A percentile compares a stretch with the other conserved stretches of the same genome.
Conservation (phyloP, 1,140 invertebrate species). For the Philopotamus ludificatus region DNA sequence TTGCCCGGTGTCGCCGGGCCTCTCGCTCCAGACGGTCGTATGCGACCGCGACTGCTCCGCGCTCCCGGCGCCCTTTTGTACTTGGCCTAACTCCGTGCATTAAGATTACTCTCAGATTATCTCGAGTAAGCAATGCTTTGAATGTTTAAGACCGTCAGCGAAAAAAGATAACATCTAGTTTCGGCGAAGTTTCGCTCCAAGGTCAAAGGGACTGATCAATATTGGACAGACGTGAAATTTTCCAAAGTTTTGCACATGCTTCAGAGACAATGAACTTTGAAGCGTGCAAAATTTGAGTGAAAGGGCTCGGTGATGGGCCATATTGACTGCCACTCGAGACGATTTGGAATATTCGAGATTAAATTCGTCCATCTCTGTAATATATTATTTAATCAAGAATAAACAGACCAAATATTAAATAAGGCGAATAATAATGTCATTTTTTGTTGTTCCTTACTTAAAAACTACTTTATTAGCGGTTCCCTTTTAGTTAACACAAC, state of each 20-base stretch:
- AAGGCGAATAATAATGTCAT: too few relatives aligned
- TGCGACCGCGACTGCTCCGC: background rate
- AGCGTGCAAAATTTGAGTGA: too few relatives aligned
- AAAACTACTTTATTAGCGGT: too few relatives aligned
- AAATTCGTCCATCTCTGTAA: too few relatives aligned
- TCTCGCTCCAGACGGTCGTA: background rate
- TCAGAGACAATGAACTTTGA: background rate
- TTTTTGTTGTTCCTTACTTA: too few relatives aligned
- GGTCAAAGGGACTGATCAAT: background rate
- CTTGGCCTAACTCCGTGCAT: background rate
- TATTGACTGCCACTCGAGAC: too few relatives aligned
- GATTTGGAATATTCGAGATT: too few relatives aligned
- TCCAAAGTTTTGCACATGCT: background rate
- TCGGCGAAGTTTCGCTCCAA: background rate
- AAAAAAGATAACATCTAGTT: background rate
- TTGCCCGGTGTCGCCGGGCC: background rate
- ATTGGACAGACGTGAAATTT: background rate
- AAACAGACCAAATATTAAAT: too few relatives aligned
- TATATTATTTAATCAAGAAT: too few relatives aligned
- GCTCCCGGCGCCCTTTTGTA: slow-evolving; percentile 4
- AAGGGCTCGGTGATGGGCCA: too few relatives aligned
- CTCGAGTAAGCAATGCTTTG: background rate
- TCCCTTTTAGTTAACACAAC: too few relatives aligned
- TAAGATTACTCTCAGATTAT: background rate
- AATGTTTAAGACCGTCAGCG: background rate